Conservation (phyloP, 2,797 vertebrate species). For the Perodicticus potto region DNA sequence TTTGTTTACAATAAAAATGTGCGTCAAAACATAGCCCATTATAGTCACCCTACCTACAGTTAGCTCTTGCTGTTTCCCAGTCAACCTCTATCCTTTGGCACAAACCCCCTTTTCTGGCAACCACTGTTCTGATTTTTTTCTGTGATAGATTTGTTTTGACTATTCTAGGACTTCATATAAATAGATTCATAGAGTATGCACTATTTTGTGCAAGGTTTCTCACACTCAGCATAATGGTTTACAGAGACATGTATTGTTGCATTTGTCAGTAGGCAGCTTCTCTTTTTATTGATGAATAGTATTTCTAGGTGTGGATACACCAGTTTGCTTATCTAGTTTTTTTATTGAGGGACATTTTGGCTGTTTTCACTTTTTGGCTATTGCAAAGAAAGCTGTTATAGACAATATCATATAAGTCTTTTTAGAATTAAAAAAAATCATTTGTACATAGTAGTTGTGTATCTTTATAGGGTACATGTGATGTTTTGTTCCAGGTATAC, state of each 20-base stretch:
- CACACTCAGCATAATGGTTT: too few species aligned
- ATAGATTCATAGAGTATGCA: not conserved
- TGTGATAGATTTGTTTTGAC: not conserved
- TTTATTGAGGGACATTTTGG: not conserved
- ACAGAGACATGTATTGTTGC: not conserved
- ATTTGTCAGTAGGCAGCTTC: not conserved
- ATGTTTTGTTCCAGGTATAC: too few species aligned
- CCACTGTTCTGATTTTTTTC: not conserved
- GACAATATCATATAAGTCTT: not conserved
- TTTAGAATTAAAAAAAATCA: too few species aligned
- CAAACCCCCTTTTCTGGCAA: not conserved
- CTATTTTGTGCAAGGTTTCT: not conserved
- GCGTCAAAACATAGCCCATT: not conserved
- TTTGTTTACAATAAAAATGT: not conserved
- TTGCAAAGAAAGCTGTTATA: not conserved
- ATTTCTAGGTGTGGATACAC: not conserved
- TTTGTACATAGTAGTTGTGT: too few species aligned
- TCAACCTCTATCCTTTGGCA: fast-evolving
- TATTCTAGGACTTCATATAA: not conserved
- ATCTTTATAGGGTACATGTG: too few species aligned
- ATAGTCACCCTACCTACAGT: not conserved
- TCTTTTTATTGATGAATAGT: not conserved
- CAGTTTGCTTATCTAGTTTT: not conserved
- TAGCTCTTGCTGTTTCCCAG: not conserved
- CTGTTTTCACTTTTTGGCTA: not conserved